Evolutionary conservation across 1,140 invertebrate species (phyloP).

Genomic region (Reticulitermes speratus): DNA sequence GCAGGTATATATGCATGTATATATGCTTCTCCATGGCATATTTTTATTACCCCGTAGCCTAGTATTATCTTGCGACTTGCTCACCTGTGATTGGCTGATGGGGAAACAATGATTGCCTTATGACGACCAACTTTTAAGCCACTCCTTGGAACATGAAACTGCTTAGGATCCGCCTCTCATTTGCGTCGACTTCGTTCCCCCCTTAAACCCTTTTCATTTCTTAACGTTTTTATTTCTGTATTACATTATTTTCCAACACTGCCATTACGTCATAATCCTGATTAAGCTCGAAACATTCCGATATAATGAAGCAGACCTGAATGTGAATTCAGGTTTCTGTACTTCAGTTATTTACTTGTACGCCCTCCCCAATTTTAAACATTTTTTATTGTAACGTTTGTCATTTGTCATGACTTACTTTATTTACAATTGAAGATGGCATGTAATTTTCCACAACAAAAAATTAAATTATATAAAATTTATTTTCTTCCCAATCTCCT

Average conservation of each 20-base stretch:
- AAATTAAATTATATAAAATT: no score
- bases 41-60: conserved; percentile 12
- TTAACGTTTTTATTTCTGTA: neutral
- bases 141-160: conserved; percentile 4
- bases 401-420: no score
- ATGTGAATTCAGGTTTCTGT: no score
- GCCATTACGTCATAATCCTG: neutral
- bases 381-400: no score
- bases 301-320: no score
- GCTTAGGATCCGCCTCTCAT: neutral
- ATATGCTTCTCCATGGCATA: conserved; percentile 2
- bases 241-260: neutral
- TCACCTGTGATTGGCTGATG: conserved; percentile 17
- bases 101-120: conserved; percentile 18
- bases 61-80: neutral
- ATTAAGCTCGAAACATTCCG: no score
- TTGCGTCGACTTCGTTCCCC: neutral
- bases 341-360: no score
- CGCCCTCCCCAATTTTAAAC: no score
- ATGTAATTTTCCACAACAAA: no score
- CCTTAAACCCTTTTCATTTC: neutral
- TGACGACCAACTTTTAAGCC: conserved; percentile 13
- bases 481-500: no score
- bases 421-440: no score
- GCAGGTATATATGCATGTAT: conserved; percentile 16